Conservation (phyloP, 1,140 invertebrate species). For the Drosophila orena region DNA sequence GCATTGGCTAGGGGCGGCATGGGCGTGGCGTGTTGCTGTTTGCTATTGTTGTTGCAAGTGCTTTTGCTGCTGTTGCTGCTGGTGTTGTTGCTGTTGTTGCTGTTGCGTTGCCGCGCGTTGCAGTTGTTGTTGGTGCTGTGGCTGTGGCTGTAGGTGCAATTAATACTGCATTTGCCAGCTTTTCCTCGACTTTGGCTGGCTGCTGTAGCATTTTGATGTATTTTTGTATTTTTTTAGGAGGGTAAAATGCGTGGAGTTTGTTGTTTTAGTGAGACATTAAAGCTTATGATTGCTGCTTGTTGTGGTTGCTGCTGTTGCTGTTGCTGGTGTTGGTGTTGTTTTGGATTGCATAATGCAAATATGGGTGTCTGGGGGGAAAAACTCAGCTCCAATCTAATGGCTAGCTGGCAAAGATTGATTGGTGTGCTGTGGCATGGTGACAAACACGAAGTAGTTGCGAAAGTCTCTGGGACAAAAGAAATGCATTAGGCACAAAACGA, state of each 20-base stretch:
- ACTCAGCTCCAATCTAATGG: constrained; percentile 18
- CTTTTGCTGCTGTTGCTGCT: constrained; percentile 22
- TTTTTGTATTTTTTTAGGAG: constrained; percentile 30
- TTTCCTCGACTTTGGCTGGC: constrained; percentile 39
- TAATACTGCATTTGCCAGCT: constrained; percentile 63
- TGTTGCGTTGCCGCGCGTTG: constrained; percentile 34
- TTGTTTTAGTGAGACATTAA: constrained; percentile 61
- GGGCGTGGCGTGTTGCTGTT: constrained; percentile 54
- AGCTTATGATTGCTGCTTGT: constrained; percentile 43
- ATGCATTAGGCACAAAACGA: constrained; percentile 30
- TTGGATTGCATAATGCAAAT: constrained; percentile 59
- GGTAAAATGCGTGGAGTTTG: constrained; percentile 52
- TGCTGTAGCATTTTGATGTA: constrained; percentile 30
- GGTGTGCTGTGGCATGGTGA: constrained; percentile 25
- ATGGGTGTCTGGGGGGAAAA: constrained; percentile 14
- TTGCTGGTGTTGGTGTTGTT: constrained; percentile 1
- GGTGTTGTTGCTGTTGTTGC: constrained; percentile 24
- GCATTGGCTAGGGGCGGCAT: constrained; percentile 73
- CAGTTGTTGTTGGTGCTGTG: constrained; percentile 36
- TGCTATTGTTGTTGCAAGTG: constrained; percentile 38
- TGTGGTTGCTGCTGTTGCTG: constrained; percentile 33
- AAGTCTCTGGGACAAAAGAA: constrained; percentile 42
- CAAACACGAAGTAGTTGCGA: constrained; percentile 36
- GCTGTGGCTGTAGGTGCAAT: constrained; percentile 50
- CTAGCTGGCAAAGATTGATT: constrained; percentile 36